These are phyloP conservation scores for Polypedilum vanderplanki DNA, from an alignment of 1,140 invertebrate genomes.

Conservation along the genomic window DNA sequence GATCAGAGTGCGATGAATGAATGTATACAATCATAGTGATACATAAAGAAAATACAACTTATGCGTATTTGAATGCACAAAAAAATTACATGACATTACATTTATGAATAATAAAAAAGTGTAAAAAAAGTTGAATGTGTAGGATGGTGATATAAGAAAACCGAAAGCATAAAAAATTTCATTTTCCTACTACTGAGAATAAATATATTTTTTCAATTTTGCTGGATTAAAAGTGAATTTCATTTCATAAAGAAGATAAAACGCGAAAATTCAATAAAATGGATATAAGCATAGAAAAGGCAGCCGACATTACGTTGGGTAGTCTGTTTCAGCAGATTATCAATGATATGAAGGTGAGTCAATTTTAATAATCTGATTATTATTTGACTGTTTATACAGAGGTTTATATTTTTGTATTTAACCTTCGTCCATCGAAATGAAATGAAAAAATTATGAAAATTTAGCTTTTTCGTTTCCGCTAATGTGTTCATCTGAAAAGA, in stretches of 20 bases:
- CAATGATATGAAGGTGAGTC: slow-evolving; percentile 74
- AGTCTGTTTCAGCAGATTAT: slow-evolving; percentile 78
- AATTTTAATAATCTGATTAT: too few relatives aligned
- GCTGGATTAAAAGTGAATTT: not conserved
- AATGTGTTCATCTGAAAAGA: too few relatives aligned
- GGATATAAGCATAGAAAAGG: slow-evolving; percentile 66
- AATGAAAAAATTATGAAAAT: too few relatives aligned
- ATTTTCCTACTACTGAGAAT: not conserved
- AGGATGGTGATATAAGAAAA: not conserved
- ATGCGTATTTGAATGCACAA: not conserved
- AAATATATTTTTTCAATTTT: slow-evolving; percentile 3
- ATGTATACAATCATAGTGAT: slow-evolving; percentile 4
- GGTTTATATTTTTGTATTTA: too few relatives aligned
- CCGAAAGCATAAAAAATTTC: not conserved
- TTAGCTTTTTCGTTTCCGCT: too few relatives aligned
- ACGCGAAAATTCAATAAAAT: slow-evolving; percentile 43
- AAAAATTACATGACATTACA: slow-evolving; percentile 6
- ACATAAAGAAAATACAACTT: not conserved
- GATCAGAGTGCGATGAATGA: not conserved
- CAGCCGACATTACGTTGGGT: slow-evolving; percentile 60
- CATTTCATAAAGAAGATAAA: not conserved
- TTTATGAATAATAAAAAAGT: not conserved
- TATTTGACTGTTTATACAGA: too few relatives aligned
- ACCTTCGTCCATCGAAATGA: too few relatives aligned
- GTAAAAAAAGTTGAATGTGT: not conserved